phyloP scores from a whole-genome alignment of 2,888 invertebrate species.

The Adela reaumurella region DNA sequence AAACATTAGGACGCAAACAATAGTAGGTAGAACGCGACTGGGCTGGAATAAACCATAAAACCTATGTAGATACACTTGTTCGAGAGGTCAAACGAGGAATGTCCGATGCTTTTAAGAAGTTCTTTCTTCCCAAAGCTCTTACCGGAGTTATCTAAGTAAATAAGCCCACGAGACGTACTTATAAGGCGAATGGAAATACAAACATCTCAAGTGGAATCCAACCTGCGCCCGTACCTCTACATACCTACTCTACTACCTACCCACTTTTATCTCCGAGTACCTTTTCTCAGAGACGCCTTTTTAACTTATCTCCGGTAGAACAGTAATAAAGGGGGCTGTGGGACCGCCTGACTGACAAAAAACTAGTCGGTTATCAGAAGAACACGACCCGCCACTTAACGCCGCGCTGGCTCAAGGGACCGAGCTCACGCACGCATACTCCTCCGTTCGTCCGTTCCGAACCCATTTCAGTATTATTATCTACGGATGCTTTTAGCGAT shows the following conservation, averaged over 20 bases:
- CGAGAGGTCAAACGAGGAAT: no score
- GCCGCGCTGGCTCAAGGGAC: slow-evolving; percentile 9
- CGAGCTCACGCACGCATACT: not conserved
- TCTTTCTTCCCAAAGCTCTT: not conserved
- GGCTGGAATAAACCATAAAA: no score
- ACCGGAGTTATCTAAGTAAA: slow-evolving; percentile 33
- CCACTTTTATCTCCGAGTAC: slow-evolving; percentile 31
- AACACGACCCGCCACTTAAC: slow-evolving; percentile 51
- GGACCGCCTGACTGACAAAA: slow-evolving; percentile 41
- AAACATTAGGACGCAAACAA: no score
- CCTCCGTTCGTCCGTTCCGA: slow-evolving; percentile 26
- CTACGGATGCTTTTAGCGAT: slow-evolving; percentile 47
- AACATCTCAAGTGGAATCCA: slow-evolving; percentile 30
- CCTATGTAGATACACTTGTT: no score
- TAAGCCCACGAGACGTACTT: slow-evolving; percentile 21
- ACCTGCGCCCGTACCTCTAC: slow-evolving; percentile 27
- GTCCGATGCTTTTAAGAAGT: not conserved
- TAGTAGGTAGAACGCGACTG: no score
- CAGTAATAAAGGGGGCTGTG: slow-evolving; percentile 15
- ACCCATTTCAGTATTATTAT: slow-evolving; percentile 29
- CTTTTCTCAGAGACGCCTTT: slow-evolving; percentile 12
- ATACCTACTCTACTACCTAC: no score
- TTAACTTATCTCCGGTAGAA: slow-evolving; percentile 27
- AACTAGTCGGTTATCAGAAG: slow-evolving; percentile 42
- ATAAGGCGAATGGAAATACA: slow-evolving; percentile 27